These are phyloP conservation scores for Drosophila rellima DNA, from an alignment of 2,888 invertebrate species.

Conservation along the genomic window DNA sequence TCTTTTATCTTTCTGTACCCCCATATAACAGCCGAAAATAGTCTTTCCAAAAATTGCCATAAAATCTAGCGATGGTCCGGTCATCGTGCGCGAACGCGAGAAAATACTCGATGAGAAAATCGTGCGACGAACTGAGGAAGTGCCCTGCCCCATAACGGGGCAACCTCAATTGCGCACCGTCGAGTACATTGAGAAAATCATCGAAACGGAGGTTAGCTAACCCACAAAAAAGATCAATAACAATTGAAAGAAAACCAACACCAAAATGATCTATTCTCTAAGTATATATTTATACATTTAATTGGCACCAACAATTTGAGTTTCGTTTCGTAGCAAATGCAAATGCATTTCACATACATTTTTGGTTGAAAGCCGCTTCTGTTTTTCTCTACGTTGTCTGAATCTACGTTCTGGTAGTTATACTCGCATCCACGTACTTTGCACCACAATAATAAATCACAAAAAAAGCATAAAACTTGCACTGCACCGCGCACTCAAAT, in stretches of 20 bases:
- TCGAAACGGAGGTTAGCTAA: constrained; percentile 95
- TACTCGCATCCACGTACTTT: constrained; percentile 49
- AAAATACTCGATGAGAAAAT: constrained; percentile 95
- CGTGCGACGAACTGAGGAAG: constrained; percentile 94
- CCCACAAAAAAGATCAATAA: constrained; percentile 23
- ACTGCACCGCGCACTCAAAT: constrained; percentile 48
- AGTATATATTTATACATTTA: constrained; percentile 21
- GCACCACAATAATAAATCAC: constrained; percentile 47
- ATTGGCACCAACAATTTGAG: constrained; percentile 67
- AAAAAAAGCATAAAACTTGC: constrained; percentile 47
- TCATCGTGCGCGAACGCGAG: constrained; percentile 95
- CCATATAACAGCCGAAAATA: constrained; percentile 84
- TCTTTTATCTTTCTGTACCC: constrained; percentile 40
- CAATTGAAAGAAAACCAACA: constrained; percentile 32
- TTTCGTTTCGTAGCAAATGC: constrained; percentile 59
- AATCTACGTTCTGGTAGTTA: constrained; percentile 36
- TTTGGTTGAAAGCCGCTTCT: constrained; percentile 58
- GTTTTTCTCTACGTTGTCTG: constrained; percentile 40
- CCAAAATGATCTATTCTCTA: constrained; percentile 26
- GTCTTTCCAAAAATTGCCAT: constrained; percentile 94
- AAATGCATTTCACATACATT: constrained; percentile 43
- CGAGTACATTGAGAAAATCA: constrained; percentile 97
- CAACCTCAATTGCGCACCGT: constrained; percentile 95
- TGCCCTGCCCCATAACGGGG: constrained; percentile 93
- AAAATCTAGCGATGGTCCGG: constrained; percentile 93